These are phyloP conservation scores for Caenorhabditis wallacei DNA, from an alignment of 2,888 invertebrate genomes.

Conservation along the genomic window DNA sequence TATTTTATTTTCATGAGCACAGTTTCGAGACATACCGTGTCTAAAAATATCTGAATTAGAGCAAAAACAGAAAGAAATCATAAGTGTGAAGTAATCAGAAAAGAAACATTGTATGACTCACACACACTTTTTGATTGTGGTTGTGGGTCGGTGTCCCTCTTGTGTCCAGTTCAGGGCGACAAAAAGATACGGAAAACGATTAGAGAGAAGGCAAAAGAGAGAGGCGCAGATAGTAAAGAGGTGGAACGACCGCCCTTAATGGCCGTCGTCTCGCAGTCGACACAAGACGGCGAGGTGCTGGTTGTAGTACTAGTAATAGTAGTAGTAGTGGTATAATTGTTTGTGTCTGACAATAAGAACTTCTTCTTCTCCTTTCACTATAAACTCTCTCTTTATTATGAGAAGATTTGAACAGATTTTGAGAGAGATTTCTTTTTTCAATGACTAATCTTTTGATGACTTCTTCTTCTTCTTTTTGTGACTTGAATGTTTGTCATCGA, in stretches of 20 bases:
- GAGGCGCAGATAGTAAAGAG: conserved; percentile 39
- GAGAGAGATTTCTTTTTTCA: conserved; percentile 10
- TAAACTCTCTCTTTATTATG: background rate
- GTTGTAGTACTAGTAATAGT: conserved; percentile 28
- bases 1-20: too few species aligned
- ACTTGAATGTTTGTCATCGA: conserved; percentile 16
- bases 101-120: conserved; percentile 40
- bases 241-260: conserved; percentile 56
- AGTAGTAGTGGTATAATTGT: conserved; percentile 46
- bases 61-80: too few species aligned
- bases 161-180: conserved; percentile 42
- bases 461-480: conserved; percentile 4
- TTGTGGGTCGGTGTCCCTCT: conserved; percentile 21
- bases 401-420: conserved; percentile 33
- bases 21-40: too few species aligned
- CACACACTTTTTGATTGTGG: conserved; percentile 29
- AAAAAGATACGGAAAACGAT: conserved; percentile 36
- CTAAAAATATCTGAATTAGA: too few species aligned
- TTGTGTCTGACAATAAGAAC: conserved; percentile 17
- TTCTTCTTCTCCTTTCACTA: conserved; percentile 6
- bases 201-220: background rate
- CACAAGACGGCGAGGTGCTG: conserved; percentile 10
- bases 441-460: conserved; percentile 56
- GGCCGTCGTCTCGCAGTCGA: conserved; percentile 38
- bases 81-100: conserved; percentile 12